These are phyloP conservation scores for Spodoptera littoralis DNA, from an alignment of 2,888 invertebrate genomes.

Conservation along the genomic window DNA sequence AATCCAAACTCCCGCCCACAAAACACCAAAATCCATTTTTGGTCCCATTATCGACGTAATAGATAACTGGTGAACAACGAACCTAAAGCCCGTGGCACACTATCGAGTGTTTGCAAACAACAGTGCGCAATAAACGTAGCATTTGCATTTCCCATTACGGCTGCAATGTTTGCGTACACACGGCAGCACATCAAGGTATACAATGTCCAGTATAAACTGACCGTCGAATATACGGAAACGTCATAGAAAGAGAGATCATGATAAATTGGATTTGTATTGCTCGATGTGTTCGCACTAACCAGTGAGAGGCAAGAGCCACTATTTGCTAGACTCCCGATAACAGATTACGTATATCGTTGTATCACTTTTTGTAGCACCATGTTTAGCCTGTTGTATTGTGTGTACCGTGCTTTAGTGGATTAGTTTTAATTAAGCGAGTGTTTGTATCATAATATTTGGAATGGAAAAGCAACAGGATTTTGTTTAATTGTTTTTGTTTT, in stretches of 20 bases:
- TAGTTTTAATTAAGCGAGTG: constrained; percentile 29
- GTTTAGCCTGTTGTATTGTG: constrained; percentile 31
- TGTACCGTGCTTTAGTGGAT: constrained; percentile 24
- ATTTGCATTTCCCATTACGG: constrained; percentile 68
- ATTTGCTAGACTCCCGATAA: constrained; percentile 56
- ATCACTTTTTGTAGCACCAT: constrained; percentile 42
- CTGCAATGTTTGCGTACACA: constrained; percentile 49
- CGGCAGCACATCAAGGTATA: too few species aligned
- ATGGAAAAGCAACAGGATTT: constrained; percentile 12
- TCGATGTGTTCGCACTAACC: constrained; percentile 50
- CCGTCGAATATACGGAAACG: too few species aligned
- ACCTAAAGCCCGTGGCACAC: constrained; percentile 54
- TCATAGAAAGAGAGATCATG: too few species aligned
- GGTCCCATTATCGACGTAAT: constrained; percentile 33
- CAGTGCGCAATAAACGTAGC: constrained; percentile 60
- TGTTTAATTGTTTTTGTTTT: not conserved
- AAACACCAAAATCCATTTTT: constrained; percentile 30
- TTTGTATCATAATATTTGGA: constrained; percentile 2
- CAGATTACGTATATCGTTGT: constrained; percentile 37
- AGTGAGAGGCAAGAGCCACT: constrained; percentile 40
- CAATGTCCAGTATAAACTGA: too few species aligned
- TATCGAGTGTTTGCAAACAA: constrained; percentile 57
- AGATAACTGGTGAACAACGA: constrained; percentile 43
- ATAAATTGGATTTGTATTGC: too few species aligned
- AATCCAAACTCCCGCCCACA: not conserved